Conservation (phyloP, 2,797 vertebrate species). For the Tolypeutes matacus region DNA sequence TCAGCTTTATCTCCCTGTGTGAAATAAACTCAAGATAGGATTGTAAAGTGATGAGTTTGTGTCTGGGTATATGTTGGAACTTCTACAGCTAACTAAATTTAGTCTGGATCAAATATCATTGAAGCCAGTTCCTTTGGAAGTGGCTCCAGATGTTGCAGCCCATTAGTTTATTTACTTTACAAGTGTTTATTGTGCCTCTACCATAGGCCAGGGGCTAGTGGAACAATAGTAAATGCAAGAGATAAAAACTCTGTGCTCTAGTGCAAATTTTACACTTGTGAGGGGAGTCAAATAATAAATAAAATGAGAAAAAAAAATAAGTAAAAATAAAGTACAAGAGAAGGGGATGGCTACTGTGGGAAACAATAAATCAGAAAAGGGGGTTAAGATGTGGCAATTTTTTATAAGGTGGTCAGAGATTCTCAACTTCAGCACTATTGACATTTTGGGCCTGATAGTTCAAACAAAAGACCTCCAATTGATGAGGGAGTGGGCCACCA, state of each 20-base stretch:
- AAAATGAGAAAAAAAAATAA: background rate
- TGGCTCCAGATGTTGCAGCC: background rate
- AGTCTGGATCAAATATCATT: background rate
- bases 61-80: background rate
- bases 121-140: background rate
- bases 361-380: background rate
- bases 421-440: no score
- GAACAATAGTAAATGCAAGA: background rate
- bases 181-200: background rate
- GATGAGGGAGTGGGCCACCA: background rate
- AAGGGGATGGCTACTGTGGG: background rate
- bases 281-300: background rate
- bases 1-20: background rate
- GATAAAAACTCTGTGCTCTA: background rate
- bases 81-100: background rate
- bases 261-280: background rate
- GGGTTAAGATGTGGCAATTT: background rate
- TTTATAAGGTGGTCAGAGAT: background rate
- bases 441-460: no score
- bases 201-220: background rate
- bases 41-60: constrained; percentile 29
- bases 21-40: background rate
- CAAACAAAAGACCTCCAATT: no score
- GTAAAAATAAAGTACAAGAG: background rate
- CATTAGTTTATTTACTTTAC: background rate